These are phyloP conservation scores for Amblyopsis rosae DNA, from an alignment of 2,113 vertebrate genomes.

Conservation along the genomic window DNA sequence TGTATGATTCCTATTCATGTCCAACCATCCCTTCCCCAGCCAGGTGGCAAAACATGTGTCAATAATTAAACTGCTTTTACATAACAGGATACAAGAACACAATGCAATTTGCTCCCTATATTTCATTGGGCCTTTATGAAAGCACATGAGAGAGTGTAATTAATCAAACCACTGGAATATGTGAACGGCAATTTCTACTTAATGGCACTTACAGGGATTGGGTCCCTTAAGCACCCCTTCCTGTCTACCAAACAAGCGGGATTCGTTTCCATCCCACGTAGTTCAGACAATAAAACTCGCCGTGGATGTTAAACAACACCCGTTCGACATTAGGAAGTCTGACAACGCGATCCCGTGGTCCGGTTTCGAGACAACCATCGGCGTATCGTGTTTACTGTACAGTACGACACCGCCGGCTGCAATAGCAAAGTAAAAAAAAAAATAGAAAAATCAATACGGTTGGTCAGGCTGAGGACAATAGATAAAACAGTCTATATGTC, in stretches of 20 bases:
- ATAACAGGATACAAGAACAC: constrained; percentile 79
- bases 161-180: constrained; percentile 84
- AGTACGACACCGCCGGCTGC: background rate
- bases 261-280: constrained; percentile 77
- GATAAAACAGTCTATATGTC: background rate
- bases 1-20: constrained; percentile 71
- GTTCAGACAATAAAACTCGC: constrained; percentile 74
- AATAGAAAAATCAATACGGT: background rate
- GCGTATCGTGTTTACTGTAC: background rate
- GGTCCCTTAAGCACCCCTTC: constrained; percentile 80
- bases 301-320: constrained; percentile 74
- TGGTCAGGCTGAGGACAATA: background rate
- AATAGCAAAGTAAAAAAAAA: background rate
- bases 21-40: constrained; percentile 66
- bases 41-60: constrained; percentile 82
- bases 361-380: background rate
- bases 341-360: constrained; percentile 30
- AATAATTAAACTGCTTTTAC: constrained; percentile 82
- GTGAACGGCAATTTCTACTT: constrained; percentile 81
- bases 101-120: constrained; percentile 79
- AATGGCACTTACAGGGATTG: constrained; percentile 83
- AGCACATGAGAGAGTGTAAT: constrained; percentile 79
- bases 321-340: constrained; percentile 60
- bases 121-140: constrained; percentile 79
- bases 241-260: constrained; percentile 76